Base-by-base conservation (phyloP, 2,113 vertebrate species). In the Sceloporus tristichus region DNA sequence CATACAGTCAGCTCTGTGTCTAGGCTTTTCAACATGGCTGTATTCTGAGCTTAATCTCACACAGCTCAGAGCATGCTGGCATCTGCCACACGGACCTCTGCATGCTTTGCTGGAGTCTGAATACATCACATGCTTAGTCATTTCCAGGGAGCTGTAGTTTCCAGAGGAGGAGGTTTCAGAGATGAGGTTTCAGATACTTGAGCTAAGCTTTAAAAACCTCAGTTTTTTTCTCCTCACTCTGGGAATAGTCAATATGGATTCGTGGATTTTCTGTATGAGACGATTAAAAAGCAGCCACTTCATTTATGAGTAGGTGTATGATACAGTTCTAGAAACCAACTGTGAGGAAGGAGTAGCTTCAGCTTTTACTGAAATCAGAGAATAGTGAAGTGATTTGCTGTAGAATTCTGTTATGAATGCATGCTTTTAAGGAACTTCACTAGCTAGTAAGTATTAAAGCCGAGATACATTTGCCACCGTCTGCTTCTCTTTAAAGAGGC, bases 391-490 rank as follows among this genome's bases (percentile, higher is more conserved):
- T 6, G 0, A 3, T 59, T 65, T 76, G 53, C 0, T 11, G 0
- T 0, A 65, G 89, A 77, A 40, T 66, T 84, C 76, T 6, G 13
- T 13, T n/a, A n/a, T 18, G 1, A 70, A 1, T 1, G 74, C 40
- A 40, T 87, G 0, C 53, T 73, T 65, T 84, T 73, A 73, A 16
- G 3, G 9, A 1, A 5, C 3, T 0, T 14, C 1, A 5, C 82
- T 88, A 84, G 79, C 91, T 84, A 53, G 65, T 81, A 1, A 5
- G 21, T 25, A 79, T 73, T 21, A 4, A 62, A 23, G 87, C 88
- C 90, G 7, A 0, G 71, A 82, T 73, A 0, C 13, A 0, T 79
- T 85, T 48, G 0, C 16, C 62, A 59, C 90, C 86, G 76, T 74
- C 90, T 68, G 84, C 0, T 14, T 38, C 16, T 75, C 84, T 88